phyloP scores from a whole-genome alignment of 2,888 invertebrate species.

The Stratiomys singularior region DNA sequence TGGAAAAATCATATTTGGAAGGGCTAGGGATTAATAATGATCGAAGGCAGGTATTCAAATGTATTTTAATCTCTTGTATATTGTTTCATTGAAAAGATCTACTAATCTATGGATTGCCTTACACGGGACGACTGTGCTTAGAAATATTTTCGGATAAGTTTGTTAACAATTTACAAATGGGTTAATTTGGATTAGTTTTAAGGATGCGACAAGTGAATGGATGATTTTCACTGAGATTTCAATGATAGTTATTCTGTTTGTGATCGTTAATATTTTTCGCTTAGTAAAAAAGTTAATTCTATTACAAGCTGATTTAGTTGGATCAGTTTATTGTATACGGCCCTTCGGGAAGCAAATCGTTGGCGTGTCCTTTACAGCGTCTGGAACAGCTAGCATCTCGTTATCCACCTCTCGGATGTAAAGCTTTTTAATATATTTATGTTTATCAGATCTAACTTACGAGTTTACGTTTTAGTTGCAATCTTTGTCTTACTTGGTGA shows the following conservation, averaged over 20 bases:
- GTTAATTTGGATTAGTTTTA: background rate
- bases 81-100: conserved; percentile 27
- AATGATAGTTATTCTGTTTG: conserved; percentile 24
- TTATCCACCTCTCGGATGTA: too few species aligned
- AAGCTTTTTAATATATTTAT: too few species aligned
- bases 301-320: too few species aligned
- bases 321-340: too few species aligned
- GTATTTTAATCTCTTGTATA: background rate
- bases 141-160: conserved; percentile 23
- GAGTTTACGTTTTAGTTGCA: too few species aligned
- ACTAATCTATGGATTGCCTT: conserved; percentile 32
- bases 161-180: conserved; percentile 35
- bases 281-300: background rate
- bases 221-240: background rate
- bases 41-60: background rate
- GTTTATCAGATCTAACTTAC: too few species aligned
- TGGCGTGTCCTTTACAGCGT: too few species aligned
- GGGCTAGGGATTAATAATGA: conserved; percentile 2
- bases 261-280: conserved; percentile 9
- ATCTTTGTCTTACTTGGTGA: too few species aligned
- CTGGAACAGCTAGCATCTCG: too few species aligned
- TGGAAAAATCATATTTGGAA: background rate
- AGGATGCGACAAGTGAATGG: background rate
- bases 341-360: too few species aligned
- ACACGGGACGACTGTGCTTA: conserved; percentile 2